Evolutionary conservation across 2,797 vertebrate genomes (phyloP).

Genomic region (Melanotaenia trifasciata): DNA sequence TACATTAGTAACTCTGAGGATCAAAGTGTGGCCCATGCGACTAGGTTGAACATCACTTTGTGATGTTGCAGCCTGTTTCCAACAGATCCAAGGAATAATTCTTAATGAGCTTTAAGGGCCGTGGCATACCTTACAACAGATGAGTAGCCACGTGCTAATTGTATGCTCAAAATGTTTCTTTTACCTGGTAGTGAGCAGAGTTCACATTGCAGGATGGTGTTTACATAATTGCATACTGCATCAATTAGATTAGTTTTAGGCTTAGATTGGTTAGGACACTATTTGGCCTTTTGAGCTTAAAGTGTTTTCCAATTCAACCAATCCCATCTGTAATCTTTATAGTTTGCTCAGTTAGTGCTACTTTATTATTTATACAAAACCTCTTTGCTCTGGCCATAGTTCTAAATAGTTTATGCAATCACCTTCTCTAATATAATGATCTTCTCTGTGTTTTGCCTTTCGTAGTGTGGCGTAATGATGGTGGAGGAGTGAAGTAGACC

Average conservation of each 20-base stretch:
- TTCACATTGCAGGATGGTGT: not conserved
- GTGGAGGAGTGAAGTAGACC: conserved; percentile 60
- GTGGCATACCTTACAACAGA: not conserved
- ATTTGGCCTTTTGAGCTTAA: not conserved
- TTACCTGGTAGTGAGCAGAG: not conserved
- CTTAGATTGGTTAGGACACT: not conserved
- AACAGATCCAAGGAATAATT: not conserved
- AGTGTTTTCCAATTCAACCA: conserved; percentile 11
- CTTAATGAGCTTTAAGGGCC: not conserved
- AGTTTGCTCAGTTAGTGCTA: conserved; percentile 10
- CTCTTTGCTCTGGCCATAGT: conserved; percentile 11
- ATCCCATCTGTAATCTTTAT: conserved; percentile 21
- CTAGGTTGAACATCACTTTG: not conserved
- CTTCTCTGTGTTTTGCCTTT: conserved; percentile 34
- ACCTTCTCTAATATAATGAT: not conserved
- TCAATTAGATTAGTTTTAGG: not conserved
- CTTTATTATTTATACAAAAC: conserved; percentile 29
- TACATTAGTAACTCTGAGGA: not conserved
- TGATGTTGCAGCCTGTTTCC: not conserved
- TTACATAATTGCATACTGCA: not conserved
- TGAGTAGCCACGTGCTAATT: not conserved
- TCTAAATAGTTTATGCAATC: conserved; percentile 38
- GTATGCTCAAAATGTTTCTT: not conserved
- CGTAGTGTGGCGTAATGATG: conserved; percentile 66
- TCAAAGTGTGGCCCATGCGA: conserved; percentile 6